Evolutionary conservation across 2,888 invertebrate species (phyloP), one percentile per base, ranked within the genome.

Genomic region (Ypsolopha scabrella): DNA sequence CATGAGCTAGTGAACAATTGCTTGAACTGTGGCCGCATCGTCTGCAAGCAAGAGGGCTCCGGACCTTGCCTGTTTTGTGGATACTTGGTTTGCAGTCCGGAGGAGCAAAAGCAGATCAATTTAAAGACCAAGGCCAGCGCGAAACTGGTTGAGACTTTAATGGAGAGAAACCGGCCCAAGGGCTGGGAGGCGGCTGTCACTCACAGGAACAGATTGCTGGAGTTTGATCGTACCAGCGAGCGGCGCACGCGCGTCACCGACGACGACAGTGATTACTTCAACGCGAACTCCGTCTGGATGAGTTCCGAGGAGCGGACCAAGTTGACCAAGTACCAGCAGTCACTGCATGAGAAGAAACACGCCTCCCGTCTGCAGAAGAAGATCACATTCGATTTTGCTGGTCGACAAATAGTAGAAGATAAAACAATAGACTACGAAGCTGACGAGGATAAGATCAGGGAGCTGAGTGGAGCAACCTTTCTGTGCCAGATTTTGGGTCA

Each of bases 1-100:
- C 99, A 99, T 72, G 89, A 90, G 51, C 86, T 99, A 47, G 88
- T 99, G 53, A 96, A 95, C 70, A 99, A 99, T 77, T 99, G 99
- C 67, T 71, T 94, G 9, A 90, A 91, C 55, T 99, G 99, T 78
- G 99, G 99, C 0, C 90, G 98, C 52, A 94, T 99, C 55, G 94
- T 99, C 6, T 99, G 99, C 75, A 90, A 90, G 52, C 97, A 98
- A 79, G 99, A 99, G 83, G 98, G 99, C 1, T 94, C 97, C 7
- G 99, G 99, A 0, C 97, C 98, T 0, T 99, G 99, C 69, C 89
- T 98, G 45, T 97, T 93, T 70, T 99, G 99, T 82, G 94, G 93
- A 0, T 90, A 90, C 63, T 81, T 96, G 72, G 91, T 92, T 0
- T 93, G 93, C 64, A 92, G 93, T 0, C 87, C 88, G 24, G 92